Evolutionary conservation across 2,888 invertebrate species (phyloP), one percentile per base, ranked within the genome.

Genomic region (Meiosimyza platycephala): DNA sequence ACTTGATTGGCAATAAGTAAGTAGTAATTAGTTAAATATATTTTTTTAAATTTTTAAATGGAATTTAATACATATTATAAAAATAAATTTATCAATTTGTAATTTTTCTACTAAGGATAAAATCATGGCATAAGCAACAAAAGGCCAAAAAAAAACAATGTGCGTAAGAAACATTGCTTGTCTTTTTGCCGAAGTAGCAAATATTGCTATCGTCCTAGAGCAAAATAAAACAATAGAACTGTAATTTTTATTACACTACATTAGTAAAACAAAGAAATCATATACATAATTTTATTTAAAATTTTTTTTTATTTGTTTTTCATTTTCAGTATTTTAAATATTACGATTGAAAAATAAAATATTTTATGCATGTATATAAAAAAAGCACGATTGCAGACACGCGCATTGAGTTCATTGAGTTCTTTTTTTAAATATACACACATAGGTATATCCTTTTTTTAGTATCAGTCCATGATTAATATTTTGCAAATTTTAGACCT

Each of bases 401-500:
- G 54, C 47, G 18, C 47, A 51, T 62, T 60, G 51, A 22, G 51
- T 57, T 57, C 50, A 48, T 28, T 22, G 28, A 22, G 16, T 48
- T 51, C 13, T 28, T 40, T 50, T 67, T 68, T 59, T 52, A 48
- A 9, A 47, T 7, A 11, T 63, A 16, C 16, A 40, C n/a, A n/a
- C n/a, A n/a, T n/a, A n/a, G n/a, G n/a, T 40, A 13, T 63, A n/a
- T 63, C 28, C 40, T 16, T 18, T 22, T 66, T 13, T 28, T n/a
- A 47, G 50, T 67, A 15, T 47, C 22, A n/a, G 55, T 60, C 47
- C 18, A n/a, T 47, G 18, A 33, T 6, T 64, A 6, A 59, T 64
- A 13, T 51, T 47, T 50, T 54, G 13, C 40, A 4, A n/a, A 47
- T 65, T 75, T 86, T 88, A 88, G 78, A 88, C 87, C 81, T 86